These are phyloP conservation scores for Morpho achilles DNA, from an alignment of 2,888 invertebrate species.

Conservation along the genomic window DNA sequence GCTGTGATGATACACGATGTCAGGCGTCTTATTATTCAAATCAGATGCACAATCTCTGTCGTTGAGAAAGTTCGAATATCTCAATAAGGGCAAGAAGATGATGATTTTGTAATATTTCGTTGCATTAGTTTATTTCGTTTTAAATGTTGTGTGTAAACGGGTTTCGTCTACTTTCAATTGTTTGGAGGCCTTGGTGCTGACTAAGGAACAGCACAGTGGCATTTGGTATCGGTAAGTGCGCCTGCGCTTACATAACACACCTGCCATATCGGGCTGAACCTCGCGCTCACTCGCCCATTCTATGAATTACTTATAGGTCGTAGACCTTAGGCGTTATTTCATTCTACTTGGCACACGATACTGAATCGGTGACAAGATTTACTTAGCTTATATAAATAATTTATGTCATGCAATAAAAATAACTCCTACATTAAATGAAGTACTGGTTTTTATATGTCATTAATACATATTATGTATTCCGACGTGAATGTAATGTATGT, in stretches of 20 bases:
- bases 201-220: slow-evolving; percentile 62
- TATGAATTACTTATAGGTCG: slow-evolving; percentile 77
- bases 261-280: slow-evolving; percentile 75
- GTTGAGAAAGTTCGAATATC: slow-evolving; percentile 66
- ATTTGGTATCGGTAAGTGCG: slow-evolving; percentile 57
- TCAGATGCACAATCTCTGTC: slow-evolving; percentile 58
- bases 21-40: slow-evolving; percentile 64
- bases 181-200: slow-evolving; percentile 61
- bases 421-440: not conserved
- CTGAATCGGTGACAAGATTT: slow-evolving; percentile 41
- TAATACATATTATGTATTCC: too few relatives aligned
- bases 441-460: not conserved
- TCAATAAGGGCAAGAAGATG: too few relatives aligned
- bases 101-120: not conserved
- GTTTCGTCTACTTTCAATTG: slow-evolving; percentile 66
- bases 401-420: slow-evolving; percentile 3
- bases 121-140: not conserved
- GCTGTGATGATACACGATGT: slow-evolving; percentile 50
- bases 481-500: not conserved
- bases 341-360: slow-evolving; percentile 48
- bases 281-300: slow-evolving; percentile 73
- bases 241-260: slow-evolving; percentile 75
- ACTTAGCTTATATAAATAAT: slow-evolving; percentile 25
- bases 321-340: slow-evolving; percentile 70
- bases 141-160: slow-evolving; percentile 11